These are phyloP conservation scores for Chaetoderma sp. DNA, from an alignment of 2,888 invertebrate species.

Conservation along the genomic window DNA sequence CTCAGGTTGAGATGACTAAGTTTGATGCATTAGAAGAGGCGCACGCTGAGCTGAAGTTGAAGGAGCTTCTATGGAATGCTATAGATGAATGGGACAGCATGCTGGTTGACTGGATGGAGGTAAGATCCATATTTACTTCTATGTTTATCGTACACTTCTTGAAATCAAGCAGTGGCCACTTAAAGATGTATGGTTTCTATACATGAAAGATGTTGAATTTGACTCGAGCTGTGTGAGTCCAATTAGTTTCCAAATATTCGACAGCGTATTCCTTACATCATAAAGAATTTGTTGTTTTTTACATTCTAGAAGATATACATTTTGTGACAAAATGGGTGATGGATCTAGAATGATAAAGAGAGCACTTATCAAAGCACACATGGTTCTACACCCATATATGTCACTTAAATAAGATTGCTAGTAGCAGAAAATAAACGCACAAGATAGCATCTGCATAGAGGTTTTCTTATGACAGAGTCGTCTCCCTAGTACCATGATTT, in stretches of 20 bases:
- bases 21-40: conserved; percentile 86
- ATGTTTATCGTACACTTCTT: not conserved
- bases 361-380: too few relatives aligned
- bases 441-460: too few relatives aligned
- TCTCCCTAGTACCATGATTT: too few relatives aligned
- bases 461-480: too few relatives aligned
- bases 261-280: not conserved
- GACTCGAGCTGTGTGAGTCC: not conserved
- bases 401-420: too few relatives aligned
- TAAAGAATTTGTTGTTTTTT: too few relatives aligned
- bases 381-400: too few relatives aligned
- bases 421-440: too few relatives aligned
- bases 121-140: conserved; percentile 27
- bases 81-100: conserved; percentile 81
- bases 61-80: conserved; percentile 85
- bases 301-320: too few relatives aligned
- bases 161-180: too few relatives aligned
- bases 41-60: conserved; percentile 82
- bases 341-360: too few relatives aligned
- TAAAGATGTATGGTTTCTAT: not conserved
- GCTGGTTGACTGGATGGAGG: conserved; percentile 77
- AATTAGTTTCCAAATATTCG: not conserved
- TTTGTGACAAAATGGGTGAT: too few relatives aligned
- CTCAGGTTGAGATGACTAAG: conserved; percentile 83
- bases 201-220: not conserved